Evolutionary conservation across 2,888 invertebrate species (phyloP).

Genomic region (Carterocephalus palaemon): DNA sequence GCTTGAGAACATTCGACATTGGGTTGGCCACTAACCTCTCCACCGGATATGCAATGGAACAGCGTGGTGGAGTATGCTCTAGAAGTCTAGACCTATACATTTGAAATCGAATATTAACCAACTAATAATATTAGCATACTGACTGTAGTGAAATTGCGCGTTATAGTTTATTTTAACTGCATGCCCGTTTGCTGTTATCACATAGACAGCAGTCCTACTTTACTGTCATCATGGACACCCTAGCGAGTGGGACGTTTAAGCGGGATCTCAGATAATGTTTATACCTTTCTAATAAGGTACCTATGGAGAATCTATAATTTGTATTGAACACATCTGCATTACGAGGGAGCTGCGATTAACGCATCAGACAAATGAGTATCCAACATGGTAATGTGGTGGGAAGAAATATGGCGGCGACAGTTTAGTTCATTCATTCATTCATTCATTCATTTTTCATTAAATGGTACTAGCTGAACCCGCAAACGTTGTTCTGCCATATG

Average conservation of each 20-base stretch:
- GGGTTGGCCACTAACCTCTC: too few species aligned
- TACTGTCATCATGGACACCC: constrained; percentile 1
- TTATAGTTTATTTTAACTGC: too few species aligned
- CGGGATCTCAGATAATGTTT: constrained; percentile 17
- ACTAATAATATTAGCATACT: too few species aligned
- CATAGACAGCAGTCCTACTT: not conserved
- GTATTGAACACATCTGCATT: too few species aligned
- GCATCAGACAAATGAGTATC: constrained; percentile 9
- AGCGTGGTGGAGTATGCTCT: too few species aligned
- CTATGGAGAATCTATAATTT: constrained; percentile 23
- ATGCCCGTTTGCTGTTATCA: not conserved
- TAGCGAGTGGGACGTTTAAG: constrained; percentile 1
- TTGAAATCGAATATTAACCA: too few species aligned
- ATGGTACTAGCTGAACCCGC: too few species aligned
- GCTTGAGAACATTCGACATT: too few species aligned
- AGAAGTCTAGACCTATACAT: too few species aligned
- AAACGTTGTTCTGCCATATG: too few species aligned
- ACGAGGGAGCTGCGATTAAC: constrained; percentile 13
- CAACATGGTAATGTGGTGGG: constrained; percentile 2
- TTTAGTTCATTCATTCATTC: constrained; percentile 4
- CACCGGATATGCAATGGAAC: too few species aligned
- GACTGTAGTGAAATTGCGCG: too few species aligned
- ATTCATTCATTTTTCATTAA: not conserved
- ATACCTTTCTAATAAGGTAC: constrained; percentile 25
- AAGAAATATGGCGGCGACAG: constrained; percentile 2